phyloP scores from a whole-genome alignment of 1,140 invertebrate species.

The Drosophila pruinosa region DNA sequence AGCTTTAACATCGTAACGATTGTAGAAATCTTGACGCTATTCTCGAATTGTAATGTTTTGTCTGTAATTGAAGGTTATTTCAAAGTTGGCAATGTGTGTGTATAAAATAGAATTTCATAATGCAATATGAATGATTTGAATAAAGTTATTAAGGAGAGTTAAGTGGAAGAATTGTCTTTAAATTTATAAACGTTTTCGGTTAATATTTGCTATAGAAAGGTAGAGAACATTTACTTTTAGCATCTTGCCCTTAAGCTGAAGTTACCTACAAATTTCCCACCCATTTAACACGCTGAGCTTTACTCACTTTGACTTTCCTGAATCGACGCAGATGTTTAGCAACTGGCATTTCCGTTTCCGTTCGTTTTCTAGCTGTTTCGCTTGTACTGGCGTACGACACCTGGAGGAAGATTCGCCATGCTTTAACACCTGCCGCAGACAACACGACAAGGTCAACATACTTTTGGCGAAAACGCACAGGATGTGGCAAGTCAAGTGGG shows the following conservation, averaged over 20 bases:
- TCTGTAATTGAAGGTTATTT: neutral
- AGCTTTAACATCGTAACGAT: neutral
- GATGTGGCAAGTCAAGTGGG: conserved; percentile 15
- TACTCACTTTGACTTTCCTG: neutral
- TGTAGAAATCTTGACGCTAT: neutral
- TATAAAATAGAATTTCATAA: no score
- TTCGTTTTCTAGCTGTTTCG: neutral
- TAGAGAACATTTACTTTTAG: neutral
- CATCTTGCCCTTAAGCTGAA: neutral
- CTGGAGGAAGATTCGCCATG: neutral
- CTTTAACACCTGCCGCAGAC: neutral
- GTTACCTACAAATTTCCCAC: neutral
- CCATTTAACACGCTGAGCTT: neutral
- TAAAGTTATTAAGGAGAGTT: no score
- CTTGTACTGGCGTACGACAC: neutral
- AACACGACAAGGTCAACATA: neutral
- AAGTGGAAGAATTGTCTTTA: no score
- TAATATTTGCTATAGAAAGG: neutral
- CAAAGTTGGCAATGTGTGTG: no score
- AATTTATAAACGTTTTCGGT: no score
- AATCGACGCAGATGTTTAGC: conserved; percentile 4
- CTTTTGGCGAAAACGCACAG: neutral
- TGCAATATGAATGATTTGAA: no score
- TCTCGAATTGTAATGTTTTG: neutral
- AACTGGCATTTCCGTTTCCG: conserved; percentile 15